phyloP scores from a whole-genome alignment of 2,888 invertebrate species.

The Morinoia aosen region DNA sequence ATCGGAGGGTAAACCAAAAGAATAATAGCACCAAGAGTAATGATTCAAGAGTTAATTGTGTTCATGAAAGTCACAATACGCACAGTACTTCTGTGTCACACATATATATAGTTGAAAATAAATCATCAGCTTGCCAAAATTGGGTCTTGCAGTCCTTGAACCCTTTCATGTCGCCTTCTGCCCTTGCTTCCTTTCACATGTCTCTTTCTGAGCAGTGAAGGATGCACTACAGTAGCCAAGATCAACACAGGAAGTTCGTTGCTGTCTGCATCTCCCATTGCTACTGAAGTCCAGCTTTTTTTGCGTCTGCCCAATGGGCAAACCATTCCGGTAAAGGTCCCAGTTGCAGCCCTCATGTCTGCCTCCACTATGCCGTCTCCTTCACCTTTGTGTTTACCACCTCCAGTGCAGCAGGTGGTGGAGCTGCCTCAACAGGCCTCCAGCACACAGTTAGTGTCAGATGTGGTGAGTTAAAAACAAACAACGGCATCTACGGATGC shows the following conservation, averaged over 20 bases:
- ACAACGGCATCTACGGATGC: no score
- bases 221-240: neutral
- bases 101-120: neutral
- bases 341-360: conserved; percentile 65
- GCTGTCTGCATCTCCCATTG: conserved; percentile 30
- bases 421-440: conserved; percentile 10
- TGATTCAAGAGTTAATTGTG: no score
- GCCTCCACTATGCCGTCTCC: conserved; percentile 50
- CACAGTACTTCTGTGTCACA: conserved; percentile 57
- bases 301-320: conserved; percentile 65
- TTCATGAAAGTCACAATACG: conserved; percentile 61
- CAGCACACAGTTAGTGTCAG: conserved; percentile 60
- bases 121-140: neutral
- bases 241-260: neutral
- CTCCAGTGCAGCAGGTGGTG: conserved; percentile 29
- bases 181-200: neutral
- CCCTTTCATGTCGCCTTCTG: neutral
- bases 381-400: neutral
- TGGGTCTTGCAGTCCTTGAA: neutral
- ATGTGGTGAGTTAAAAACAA: conserved; percentile 67
- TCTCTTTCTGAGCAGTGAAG: neutral
- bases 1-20: no score
- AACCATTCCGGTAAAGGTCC: conserved; percentile 66
- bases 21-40: no score
- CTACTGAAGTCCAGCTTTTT: conserved; percentile 44